Evolutionary conservation across 1,140 invertebrate species (phyloP).

Genomic region (Aradophagus sp.): DNA sequence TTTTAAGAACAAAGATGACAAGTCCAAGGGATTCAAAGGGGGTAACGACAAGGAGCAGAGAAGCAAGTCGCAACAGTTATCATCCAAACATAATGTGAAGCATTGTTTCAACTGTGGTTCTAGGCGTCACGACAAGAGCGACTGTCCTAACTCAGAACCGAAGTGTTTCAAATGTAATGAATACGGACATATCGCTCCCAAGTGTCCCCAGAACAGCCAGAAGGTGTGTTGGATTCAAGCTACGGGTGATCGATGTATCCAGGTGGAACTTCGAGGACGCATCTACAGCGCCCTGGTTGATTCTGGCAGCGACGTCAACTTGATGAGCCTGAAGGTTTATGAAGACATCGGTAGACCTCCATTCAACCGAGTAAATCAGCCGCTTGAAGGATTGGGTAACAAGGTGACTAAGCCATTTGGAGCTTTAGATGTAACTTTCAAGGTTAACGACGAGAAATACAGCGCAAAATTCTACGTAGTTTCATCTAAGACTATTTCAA

Average conservation of each 20-base stretch:
- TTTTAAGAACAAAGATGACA: constrained; percentile 4
- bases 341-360: constrained; percentile 8
- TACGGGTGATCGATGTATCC: neutral
- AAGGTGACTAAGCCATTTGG: constrained; percentile 4
- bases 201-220: neutral
- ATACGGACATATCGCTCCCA: constrained; percentile 5
- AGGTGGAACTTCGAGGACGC: neutral
- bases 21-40: neutral
- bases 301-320: constrained; percentile 21
- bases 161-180: constrained; percentile 12
- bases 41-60: constrained; percentile 5
- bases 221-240: constrained; percentile 5
- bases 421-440: constrained; percentile 4
- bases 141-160: neutral
- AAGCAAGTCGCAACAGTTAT: neutral
- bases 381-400: constrained; percentile 8
- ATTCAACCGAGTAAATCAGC: constrained; percentile 5
- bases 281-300: constrained; percentile 5
- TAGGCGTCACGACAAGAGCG: neutral
- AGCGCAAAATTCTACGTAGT: constrained; percentile 7
- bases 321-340: constrained; percentile 7
- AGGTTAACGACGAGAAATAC: constrained; percentile 5
- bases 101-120: constrained; percentile 5
- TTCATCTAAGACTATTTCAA: constrained; percentile 1
- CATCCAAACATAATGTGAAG: neutral